phyloP scores from a whole-genome alignment of 1,140 invertebrate species.

The Orchesella cincta region DNA sequence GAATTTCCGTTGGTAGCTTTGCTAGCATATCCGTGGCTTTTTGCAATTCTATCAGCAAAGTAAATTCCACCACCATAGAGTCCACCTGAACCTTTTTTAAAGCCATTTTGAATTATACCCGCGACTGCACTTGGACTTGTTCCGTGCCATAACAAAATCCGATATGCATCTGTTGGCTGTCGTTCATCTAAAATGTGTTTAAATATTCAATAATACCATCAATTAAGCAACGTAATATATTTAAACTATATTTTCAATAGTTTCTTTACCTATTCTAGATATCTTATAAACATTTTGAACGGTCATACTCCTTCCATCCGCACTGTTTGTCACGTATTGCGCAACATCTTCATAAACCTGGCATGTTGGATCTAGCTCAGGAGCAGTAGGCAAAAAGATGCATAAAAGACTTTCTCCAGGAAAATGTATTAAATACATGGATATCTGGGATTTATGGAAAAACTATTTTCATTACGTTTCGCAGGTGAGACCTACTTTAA shows the following conservation, averaged over 20 bases:
- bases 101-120: constrained; percentile 7
- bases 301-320: background rate
- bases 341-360: background rate
- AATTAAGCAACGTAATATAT: background rate
- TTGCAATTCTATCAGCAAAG: constrained; percentile 21
- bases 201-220: background rate
- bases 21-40: background rate
- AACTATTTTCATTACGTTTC: too few relatives aligned
- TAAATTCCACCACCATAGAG: constrained; percentile 8
- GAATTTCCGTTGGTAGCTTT: background rate
- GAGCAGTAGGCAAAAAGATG: too few relatives aligned
- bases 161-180: background rate
- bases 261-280: background rate
- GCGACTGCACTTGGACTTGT: background rate
- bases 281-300: background rate
- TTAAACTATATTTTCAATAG: background rate
- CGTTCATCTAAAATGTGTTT: too few relatives aligned
- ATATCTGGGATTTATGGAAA: too few relatives aligned
- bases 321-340: background rate
- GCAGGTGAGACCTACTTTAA: too few relatives aligned
- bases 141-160: constrained; percentile 14
- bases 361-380: constrained; percentile 1
- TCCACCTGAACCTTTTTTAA: background rate
- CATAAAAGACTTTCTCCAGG: too few relatives aligned
- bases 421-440: too few relatives aligned